These are phyloP conservation scores for Drosophila seguyi DNA, from an alignment of 1,140 invertebrate genomes.

Conservation along the genomic window DNA sequence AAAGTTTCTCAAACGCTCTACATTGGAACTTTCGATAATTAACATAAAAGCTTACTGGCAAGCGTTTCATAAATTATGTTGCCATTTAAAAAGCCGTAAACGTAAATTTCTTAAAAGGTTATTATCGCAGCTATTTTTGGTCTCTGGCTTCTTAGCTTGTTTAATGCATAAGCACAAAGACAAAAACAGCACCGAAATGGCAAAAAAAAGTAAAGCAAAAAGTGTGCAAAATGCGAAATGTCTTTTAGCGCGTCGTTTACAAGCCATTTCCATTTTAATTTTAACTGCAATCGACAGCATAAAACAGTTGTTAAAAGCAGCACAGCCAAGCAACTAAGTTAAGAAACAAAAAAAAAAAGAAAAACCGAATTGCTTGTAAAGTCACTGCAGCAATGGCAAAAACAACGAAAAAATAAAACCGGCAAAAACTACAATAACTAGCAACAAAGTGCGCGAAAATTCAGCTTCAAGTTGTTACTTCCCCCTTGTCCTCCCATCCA, in stretches of 20 bases:
- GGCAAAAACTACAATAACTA: constrained; percentile 24
- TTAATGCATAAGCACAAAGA: constrained; percentile 24
- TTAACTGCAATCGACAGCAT: constrained; percentile 78
- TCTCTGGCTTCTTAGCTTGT: constrained; percentile 36
- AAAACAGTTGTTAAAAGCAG: constrained; percentile 65
- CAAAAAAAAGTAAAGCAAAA: constrained; percentile 11
- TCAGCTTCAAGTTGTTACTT: constrained; percentile 46
- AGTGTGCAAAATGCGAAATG: constrained; percentile 63
- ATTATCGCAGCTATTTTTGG: constrained; percentile 29
- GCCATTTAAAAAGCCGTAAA: constrained; percentile 62
- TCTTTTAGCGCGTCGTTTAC: constrained; percentile 76
- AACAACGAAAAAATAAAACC: constrained; percentile 5
- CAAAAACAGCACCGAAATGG: background rate
- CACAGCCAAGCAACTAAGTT: constrained; percentile 43
- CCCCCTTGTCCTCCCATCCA: constrained; percentile 2
- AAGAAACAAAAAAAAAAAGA: constrained; percentile 16
- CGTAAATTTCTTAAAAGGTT: constrained; percentile 52
- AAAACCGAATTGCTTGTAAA: constrained; percentile 71
- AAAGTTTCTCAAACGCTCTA: constrained; percentile 25
- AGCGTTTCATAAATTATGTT: constrained; percentile 39
- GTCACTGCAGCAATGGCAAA: constrained; percentile 37
- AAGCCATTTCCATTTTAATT: constrained; percentile 75
- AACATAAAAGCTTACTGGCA: constrained; percentile 6
- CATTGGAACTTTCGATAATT: constrained; percentile 4
- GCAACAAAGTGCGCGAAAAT: constrained; percentile 59